Conservation (phyloP, 2,113 vertebrate genomes). For the Brevimyrus niger region DNA sequence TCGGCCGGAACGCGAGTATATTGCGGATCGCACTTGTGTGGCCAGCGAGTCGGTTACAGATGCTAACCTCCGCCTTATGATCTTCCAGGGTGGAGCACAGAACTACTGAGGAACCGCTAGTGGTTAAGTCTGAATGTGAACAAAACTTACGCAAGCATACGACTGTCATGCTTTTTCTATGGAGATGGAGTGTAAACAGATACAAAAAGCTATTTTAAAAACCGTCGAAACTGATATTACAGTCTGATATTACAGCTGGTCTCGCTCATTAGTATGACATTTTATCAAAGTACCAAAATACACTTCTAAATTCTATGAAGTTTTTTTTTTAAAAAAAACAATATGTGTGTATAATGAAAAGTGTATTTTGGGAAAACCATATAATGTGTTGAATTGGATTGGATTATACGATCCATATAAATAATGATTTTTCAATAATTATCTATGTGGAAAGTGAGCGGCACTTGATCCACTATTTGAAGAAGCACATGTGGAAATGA, state of each 20-base stretch:
- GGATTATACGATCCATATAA: not conserved
- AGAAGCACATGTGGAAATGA: not conserved
- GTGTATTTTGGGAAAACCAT: not conserved
- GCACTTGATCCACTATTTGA: not conserved
- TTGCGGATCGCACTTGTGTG: not conserved
- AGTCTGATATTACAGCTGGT: not conserved
- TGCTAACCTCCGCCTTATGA: not conserved
- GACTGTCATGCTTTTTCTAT: not conserved
- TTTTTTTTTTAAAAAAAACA: not conserved
- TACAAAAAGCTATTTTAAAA: not conserved
- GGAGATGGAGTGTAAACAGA: not conserved
- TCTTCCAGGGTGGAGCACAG: not conserved
- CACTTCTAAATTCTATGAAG: not conserved
- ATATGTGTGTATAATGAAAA: not conserved
- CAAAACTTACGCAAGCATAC: not conserved
- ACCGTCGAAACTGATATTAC: not conserved
- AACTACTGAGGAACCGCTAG: not conserved
- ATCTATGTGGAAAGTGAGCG: not conserved
- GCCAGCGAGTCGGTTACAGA: not conserved
- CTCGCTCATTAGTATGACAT: not conserved
- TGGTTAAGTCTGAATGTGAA: not conserved
- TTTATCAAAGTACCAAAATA: not conserved
- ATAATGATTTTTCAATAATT: not conserved
- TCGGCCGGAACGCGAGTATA: not conserved
- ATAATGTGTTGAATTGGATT: not conserved